Base-by-base conservation (phyloP, 2,888 invertebrate species). In the Ommatoiulus sabulosus region DNA sequence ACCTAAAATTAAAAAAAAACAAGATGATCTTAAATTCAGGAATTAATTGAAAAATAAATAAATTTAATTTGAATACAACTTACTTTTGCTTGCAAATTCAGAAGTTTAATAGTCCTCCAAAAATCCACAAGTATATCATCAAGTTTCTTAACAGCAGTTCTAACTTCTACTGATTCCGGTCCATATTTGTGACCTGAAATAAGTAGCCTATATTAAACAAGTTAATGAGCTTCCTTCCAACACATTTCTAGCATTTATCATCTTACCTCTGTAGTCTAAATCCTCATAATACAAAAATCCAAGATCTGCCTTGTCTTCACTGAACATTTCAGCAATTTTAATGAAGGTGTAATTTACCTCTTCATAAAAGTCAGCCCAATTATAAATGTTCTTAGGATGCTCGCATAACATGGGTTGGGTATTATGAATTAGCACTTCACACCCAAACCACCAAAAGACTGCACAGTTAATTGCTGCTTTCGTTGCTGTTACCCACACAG, bases 401-500 rank as follows among this genome's bases (percentile, higher is more conserved):
- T 89, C 89, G 88, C 91, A 91, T 44, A 88, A 90, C 7, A 90
- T 89, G 0, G 91, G 91, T 20, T 84, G 85, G 6, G 86, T n/a
- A 15, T 89, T 89, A 35, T 89, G 63, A 46, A 91, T 90, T 20
- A 57, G 44, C 48, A 91, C 90, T 63, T 90, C 90, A 88, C 90
- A 90, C 20, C 91, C 90, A 2, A 89, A 88, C 90, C 90, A 91
- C 87, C 89, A 89, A 88, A 89, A 91, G 46, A 90, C 86, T 15
- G 84, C 88, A 44, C 86, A 87, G 12, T 84, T 8, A 4, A 89
- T 12, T 91, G 84, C 84, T 20, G 44, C 48, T 46, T 72, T 72
- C 24, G 72, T 72, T 7, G 92, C 91, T 7, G 92, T 91, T 5
- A 92, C 90, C 91, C 92, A 92, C 17, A 92, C 88, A 0, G 92